Conservation (phyloP, 2,797 vertebrate genomes). For the Eleutherodactylus coqui region DNA sequence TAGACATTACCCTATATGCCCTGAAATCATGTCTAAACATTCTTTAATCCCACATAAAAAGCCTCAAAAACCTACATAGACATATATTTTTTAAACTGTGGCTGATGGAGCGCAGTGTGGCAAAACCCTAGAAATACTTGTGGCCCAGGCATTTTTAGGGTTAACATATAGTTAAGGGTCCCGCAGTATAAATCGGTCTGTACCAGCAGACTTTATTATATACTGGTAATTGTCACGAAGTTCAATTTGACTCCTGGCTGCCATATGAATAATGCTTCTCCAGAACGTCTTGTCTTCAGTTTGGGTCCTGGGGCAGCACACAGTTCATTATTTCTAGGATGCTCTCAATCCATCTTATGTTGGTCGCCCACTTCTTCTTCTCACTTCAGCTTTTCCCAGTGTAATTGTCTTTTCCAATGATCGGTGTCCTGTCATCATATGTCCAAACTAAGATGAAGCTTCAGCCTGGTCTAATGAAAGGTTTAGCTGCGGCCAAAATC, state of each 20-base stretch:
- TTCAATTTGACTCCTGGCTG: not conserved
- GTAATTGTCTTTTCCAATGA: not conserved
- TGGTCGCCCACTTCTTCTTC: not conserved
- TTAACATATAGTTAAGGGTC: not conserved
- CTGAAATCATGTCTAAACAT: no score
- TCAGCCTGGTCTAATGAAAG: not conserved
- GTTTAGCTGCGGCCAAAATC: not conserved
- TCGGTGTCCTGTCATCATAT: not conserved
- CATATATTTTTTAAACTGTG: no score
- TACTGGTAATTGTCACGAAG: no score
- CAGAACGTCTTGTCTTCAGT: not conserved
- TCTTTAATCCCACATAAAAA: no score
- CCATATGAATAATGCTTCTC: not conserved
- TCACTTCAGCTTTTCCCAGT: not conserved
- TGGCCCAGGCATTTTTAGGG: no score
- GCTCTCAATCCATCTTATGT: not conserved
- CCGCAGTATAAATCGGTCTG: not conserved
- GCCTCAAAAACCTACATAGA: no score
- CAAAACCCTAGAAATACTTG: no score
- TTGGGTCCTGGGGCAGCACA: not conserved
- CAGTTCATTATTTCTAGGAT: not conserved
- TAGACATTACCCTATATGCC: no score
- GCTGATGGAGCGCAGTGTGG: no score
- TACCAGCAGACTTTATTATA: not conserved
- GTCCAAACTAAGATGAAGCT: not conserved